Base-by-base conservation (phyloP, 2,888 invertebrate genomes). In the Orthosia incerta region DNA sequence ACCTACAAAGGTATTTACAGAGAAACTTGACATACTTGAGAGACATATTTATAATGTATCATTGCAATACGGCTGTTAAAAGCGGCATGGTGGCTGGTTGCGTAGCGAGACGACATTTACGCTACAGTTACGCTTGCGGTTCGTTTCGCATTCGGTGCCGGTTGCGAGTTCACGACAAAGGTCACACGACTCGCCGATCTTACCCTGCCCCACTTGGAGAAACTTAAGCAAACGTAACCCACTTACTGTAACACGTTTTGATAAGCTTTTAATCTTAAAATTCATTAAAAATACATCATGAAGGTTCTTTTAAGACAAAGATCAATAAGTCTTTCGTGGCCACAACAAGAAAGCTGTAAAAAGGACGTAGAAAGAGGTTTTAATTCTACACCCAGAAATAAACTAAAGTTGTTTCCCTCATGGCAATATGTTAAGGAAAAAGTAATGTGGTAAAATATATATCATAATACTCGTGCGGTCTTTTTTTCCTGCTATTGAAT, bases 71-170 rank as follows among this genome's bases (percentile, higher is more conserved):
- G 23, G 39, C 45, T 53, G 62, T 57, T 65, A 73, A 71, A 76
- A 67, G 68, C 51, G 18, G 26, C 61, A n/a, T 45, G 45, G 20
- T 2, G 4, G 71, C 71, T 46, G 59, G 61, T 57, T 65, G 79
- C 71, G 53, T 69, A 63, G 73, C 71, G 66, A 67, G 63, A 57
- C 67, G 59, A 71, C 67, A 72, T 84, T 82, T 57, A 76, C 78
- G 74, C 76, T 76, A 86, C 85, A 82, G 82, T 85, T 81, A 75
- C 75, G 72, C 69, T 76, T 69, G 73, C 86, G 82, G 83, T 76
- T 72, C 83, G 82, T 75, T 80, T 86, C 77, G 75, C 79, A 82
- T 77, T 78, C 71, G 68, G 67, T 81, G 53, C 71, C 63, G 75
- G 77, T 45, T 64, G 66, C 26, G 83, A 74, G 83, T 83, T 85